Evolutionary conservation across 2,113 vertebrate species (phyloP).

Genomic region (Octodon degus): DNA sequence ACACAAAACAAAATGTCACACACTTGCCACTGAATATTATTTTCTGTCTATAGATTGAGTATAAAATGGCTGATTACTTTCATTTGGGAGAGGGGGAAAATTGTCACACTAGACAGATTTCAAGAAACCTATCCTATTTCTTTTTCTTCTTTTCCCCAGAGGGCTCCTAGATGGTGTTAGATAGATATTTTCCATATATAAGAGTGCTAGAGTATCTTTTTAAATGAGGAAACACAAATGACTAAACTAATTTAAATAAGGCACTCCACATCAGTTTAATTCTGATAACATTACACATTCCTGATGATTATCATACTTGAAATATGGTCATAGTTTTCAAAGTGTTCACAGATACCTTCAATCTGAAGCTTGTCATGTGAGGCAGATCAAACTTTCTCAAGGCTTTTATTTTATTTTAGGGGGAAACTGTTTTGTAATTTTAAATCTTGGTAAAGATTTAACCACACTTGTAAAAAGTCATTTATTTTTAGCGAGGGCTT

Average conservation of each 20-base stretch:
- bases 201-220: slow-evolving; percentile 63
- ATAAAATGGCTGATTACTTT: slow-evolving; percentile 73
- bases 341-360: slow-evolving; percentile 70
- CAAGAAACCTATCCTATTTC: slow-evolving; percentile 70
- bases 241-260: slow-evolving; percentile 65
- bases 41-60: slow-evolving; percentile 72
- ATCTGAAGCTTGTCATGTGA: slow-evolving; percentile 24
- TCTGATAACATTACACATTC: slow-evolving; percentile 67
- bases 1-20: slow-evolving; percentile 61
- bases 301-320: slow-evolving; percentile 71
- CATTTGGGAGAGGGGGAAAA: slow-evolving; percentile 68
- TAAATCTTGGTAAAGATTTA: slow-evolving; percentile 68
- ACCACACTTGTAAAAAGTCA: slow-evolving; percentile 67
- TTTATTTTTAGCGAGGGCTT: slow-evolving; percentile 58
- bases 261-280: slow-evolving; percentile 65
- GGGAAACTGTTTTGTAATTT: slow-evolving; percentile 55
- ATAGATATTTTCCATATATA: slow-evolving; percentile 67
- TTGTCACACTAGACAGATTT: slow-evolving; percentile 70
- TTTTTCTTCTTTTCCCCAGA: slow-evolving; percentile 41
- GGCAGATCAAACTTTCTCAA: slow-evolving; percentile 68
- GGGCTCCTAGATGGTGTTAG: slow-evolving; percentile 55
- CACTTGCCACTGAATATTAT: slow-evolving; percentile 51
- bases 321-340: slow-evolving; percentile 72
- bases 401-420: slow-evolving; percentile 62
- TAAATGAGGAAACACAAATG: slow-evolving; percentile 59